phyloP scores from a whole-genome alignment of 2,888 invertebrate species.

The Cerastis rubricosa region DNA sequence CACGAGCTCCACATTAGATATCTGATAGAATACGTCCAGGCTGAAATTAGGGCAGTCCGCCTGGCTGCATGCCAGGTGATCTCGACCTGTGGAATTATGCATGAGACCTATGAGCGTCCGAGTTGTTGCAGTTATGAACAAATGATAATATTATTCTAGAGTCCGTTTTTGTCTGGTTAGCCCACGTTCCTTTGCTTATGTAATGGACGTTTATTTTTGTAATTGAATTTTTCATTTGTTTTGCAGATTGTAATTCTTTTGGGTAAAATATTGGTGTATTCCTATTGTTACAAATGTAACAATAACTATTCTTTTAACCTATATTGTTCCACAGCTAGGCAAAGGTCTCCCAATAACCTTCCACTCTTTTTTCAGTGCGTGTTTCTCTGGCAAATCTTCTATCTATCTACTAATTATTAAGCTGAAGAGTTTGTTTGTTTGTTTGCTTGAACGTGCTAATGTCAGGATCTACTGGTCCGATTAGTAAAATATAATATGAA shows the following conservation, averaged over 20 bases:
- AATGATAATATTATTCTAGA: constrained; percentile 64
- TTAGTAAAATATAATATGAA: too few species aligned
- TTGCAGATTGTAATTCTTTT: neutral
- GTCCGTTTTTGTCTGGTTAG: constrained; percentile 41
- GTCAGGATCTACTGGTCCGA: too few species aligned
- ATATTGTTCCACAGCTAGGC: neutral
- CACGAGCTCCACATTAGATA: constrained; percentile 29
- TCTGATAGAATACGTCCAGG: constrained; percentile 51
- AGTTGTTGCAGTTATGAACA: constrained; percentile 65
- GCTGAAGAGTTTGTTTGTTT: too few species aligned
- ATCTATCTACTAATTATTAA: too few species aligned
- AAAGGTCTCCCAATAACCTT: neutral
- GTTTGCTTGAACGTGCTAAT: too few species aligned
- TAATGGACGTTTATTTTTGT: constrained; percentile 20
- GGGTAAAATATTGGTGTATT: neutral
- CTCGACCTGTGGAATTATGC: constrained; percentile 68
- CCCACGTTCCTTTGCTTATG: neutral
- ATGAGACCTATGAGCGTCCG: constrained; percentile 64
- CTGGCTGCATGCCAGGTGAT: constrained; percentile 63
- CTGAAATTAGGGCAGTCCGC: constrained; percentile 58
- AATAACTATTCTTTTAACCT: neutral
- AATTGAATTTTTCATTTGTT: neutral
- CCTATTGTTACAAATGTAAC: neutral
- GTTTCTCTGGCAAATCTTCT: neutral
- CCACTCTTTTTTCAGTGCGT: neutral